phyloP scores from a whole-genome alignment of 2,113 vertebrate species.

The Clarias magur region DNA sequence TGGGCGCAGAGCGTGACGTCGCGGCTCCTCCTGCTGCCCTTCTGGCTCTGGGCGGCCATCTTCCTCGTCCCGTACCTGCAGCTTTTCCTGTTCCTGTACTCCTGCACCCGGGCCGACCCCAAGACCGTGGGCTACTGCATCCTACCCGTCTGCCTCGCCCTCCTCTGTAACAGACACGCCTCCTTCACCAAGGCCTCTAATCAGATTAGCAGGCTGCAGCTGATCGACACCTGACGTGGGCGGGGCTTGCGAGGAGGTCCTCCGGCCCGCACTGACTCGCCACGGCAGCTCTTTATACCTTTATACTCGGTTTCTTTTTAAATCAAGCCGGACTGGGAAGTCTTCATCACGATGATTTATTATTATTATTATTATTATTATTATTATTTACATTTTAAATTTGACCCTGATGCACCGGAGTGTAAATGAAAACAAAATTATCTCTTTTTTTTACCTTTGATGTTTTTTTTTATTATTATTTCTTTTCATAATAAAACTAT shows the following conservation, averaged over 20 bases:
- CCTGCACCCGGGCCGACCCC: conserved; percentile 93
- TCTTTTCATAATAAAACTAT: neutral
- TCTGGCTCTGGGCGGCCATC: conserved; percentile 88
- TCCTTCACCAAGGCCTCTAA: conserved; percentile 84
- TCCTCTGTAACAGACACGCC: conserved; percentile 89
- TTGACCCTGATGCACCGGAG: neutral
- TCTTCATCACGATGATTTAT: neutral
- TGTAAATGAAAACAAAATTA: neutral
- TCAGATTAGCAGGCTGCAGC: conserved; percentile 84
- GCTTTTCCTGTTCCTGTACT: conserved; percentile 96
- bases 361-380: neutral
- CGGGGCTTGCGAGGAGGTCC: neutral
- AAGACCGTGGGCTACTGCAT: conserved; percentile 93
- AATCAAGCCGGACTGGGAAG: neutral
- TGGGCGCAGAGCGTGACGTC: conserved; percentile 72
- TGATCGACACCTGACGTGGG: conserved; percentile 85
- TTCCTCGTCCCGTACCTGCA: conserved; percentile 94
- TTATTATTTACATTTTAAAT: neutral
- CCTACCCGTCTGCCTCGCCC: conserved; percentile 89
- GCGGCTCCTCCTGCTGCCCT: conserved; percentile 83
- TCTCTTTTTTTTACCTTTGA: neutral
- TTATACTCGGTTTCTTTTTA: neutral
- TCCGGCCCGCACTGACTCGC: neutral
- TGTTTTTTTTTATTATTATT: neutral
- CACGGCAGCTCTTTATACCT: neutral